Conservation (phyloP, 2,797 vertebrate species). For the Microhierax caerulescens region DNA sequence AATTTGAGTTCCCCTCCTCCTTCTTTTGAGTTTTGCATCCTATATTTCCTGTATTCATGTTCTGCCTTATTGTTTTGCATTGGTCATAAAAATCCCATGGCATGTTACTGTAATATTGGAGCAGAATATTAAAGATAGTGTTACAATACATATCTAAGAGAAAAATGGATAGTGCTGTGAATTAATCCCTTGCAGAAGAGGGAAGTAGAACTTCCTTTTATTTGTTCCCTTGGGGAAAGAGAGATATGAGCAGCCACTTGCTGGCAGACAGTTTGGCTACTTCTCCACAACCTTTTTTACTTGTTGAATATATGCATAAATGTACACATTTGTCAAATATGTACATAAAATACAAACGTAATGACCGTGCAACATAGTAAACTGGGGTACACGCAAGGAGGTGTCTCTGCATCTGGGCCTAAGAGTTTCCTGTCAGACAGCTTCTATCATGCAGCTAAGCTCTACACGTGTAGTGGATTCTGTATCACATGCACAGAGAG, state of each 20-base stretch:
- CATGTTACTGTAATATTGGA: neutral
- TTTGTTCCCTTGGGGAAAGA: neutral
- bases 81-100: neutral
- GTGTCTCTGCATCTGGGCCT: neutral
- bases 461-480: neutral
- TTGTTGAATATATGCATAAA: neutral
- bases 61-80: neutral
- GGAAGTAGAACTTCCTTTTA: constrained; percentile 14
- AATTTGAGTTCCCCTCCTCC: neutral
- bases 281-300: neutral
- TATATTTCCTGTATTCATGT: neutral
- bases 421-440: neutral
- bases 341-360: neutral
- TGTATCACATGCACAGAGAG: neutral
- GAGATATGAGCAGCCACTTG: neutral
- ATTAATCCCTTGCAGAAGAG: neutral
- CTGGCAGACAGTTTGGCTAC: neutral
- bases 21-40: neutral
- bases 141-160: neutral
- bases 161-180: neutral
- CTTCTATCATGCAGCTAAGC: neutral
- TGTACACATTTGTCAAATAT: neutral
- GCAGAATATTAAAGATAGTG: neutral
- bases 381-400: neutral
- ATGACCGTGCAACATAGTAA: neutral